A percentile compares a stretch with the other conserved stretches of the same genome.
Conservation (phyloP, 2,113 vertebrate species). For the Nibea coibor region DNA sequence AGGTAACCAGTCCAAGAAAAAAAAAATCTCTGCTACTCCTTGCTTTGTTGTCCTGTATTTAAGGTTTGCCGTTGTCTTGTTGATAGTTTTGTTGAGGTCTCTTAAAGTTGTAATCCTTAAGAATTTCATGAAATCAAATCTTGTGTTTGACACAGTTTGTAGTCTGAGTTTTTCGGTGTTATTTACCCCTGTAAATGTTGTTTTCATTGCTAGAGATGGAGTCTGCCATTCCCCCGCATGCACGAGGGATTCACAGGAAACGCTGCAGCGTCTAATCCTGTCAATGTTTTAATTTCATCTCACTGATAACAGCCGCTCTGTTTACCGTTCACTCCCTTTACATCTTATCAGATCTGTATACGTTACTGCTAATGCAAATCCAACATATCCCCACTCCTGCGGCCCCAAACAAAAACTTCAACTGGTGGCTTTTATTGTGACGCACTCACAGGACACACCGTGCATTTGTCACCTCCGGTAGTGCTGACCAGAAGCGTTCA, state of each 20-base stretch:
- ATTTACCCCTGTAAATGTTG: neutral
- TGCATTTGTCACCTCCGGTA: neutral
- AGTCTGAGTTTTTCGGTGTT: neutral
- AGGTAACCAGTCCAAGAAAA: conserved; percentile 67
- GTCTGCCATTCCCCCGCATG: neutral
- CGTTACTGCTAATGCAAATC: neutral
- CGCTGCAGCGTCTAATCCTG: neutral
- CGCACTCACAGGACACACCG: neutral
- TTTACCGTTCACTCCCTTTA: neutral
- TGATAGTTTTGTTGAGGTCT: neutral
- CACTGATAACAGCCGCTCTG: neutral
- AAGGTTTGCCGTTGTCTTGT: neutral
- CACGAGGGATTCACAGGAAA: conserved; percentile 1
- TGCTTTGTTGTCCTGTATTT: conserved; percentile 6
- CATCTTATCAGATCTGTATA: neutral
- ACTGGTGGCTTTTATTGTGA: neutral
- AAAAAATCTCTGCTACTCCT: neutral
- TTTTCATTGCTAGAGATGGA: neutral
- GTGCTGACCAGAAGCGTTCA: neutral
- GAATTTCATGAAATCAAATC: neutral
- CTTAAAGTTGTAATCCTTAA: conserved; percentile 23
- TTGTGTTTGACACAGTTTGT: neutral
- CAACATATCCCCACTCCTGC: neutral
- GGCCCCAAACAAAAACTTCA: neutral
- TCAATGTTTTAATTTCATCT: conserved; percentile 8